These are phyloP conservation scores for Chondrilla cf. caribensis DNA, from an alignment of 37 sponge, comb jelly and placozoan genomes.

Conservation along the genomic window DNA sequence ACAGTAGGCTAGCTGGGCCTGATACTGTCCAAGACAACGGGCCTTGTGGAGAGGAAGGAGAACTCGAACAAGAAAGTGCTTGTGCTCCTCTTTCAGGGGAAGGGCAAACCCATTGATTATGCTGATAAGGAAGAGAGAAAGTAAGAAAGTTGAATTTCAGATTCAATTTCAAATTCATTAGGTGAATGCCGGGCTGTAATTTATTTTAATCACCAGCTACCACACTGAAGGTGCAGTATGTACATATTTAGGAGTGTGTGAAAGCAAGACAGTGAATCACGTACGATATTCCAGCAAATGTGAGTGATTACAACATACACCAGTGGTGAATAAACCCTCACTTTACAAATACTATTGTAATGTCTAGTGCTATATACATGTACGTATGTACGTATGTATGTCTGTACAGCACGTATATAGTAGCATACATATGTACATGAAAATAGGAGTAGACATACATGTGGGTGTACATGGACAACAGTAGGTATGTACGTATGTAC, in stretches of 20 bases:
- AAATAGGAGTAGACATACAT: not conserved
- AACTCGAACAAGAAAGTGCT: constrained; percentile 80
- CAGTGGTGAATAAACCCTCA: too few relatives aligned
- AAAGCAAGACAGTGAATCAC: too few relatives aligned
- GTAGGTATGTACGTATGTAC: not conserved
- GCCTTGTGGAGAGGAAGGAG: constrained; percentile 97
- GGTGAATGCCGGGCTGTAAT: too few relatives aligned
- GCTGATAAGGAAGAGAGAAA: constrained; percentile 13
- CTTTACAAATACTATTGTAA: too few relatives aligned
- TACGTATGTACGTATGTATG: not conserved
- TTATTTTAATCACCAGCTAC: too few relatives aligned
- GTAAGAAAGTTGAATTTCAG: too few relatives aligned
- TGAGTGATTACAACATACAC: too few relatives aligned
- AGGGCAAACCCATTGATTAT: constrained; percentile 99
- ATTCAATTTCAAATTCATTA: too few relatives aligned
- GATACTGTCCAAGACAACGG: constrained; percentile 57
- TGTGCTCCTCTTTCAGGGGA: constrained; percentile 97
- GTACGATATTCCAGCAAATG: too few relatives aligned
- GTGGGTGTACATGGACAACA: not conserved
- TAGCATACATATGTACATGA: not conserved
- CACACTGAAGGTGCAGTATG: too few relatives aligned
- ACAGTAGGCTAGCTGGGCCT: constrained; percentile 92
- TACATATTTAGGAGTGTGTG: too few relatives aligned
- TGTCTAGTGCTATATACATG: too few relatives aligned
- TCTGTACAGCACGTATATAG: not conserved